These are phyloP conservation scores for Habroteleia sp. DNA, from an alignment of 2,888 invertebrate species.

Conservation along the genomic window DNA sequence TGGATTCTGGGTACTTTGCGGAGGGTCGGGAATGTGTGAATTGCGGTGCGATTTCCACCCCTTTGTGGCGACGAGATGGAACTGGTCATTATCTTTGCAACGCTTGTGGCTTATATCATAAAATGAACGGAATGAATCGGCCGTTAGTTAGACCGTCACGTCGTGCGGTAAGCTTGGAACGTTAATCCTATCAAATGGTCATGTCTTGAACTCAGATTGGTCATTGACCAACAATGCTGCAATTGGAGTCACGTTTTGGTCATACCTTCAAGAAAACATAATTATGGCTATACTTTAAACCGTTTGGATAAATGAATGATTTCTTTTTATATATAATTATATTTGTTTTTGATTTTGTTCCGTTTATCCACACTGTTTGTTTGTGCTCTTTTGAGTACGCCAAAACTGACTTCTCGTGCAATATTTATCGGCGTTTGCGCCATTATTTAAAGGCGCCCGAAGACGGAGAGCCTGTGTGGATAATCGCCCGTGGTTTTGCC, in stretches of 20 bases:
- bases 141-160: slow-evolving; percentile 95
- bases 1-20: slow-evolving; percentile 79
- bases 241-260: slow-evolving; percentile 49
- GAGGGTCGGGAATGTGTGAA: slow-evolving; percentile 99
- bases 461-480: slow-evolving; percentile 80
- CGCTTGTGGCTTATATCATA: slow-evolving; percentile 99
- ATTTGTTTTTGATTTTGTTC: background rate
- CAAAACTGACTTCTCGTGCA: slow-evolving; percentile 60
- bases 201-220: slow-evolving; percentile 46
- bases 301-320: slow-evolving; percentile 42
- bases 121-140: slow-evolving; percentile 98
- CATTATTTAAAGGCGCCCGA: slow-evolving; percentile 66
- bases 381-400: slow-evolving; percentile 3
- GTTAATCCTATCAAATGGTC: slow-evolving; percentile 73
- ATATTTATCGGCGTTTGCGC: slow-evolving; percentile 65
- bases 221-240: slow-evolving; percentile 20
- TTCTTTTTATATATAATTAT: background rate
- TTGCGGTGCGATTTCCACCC: slow-evolving; percentile 98
- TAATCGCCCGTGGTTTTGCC: slow-evolving; percentile 78
- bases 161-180: slow-evolving; percentile 90
- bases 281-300: slow-evolving; percentile 8
- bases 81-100: slow-evolving; percentile 99
- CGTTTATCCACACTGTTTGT: slow-evolving; percentile 50
- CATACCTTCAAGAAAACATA: slow-evolving; percentile 8
- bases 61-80: slow-evolving; percentile 97